Conservation (phyloP, 2,888 invertebrate genomes). For the Cryptocephalus primarius region DNA sequence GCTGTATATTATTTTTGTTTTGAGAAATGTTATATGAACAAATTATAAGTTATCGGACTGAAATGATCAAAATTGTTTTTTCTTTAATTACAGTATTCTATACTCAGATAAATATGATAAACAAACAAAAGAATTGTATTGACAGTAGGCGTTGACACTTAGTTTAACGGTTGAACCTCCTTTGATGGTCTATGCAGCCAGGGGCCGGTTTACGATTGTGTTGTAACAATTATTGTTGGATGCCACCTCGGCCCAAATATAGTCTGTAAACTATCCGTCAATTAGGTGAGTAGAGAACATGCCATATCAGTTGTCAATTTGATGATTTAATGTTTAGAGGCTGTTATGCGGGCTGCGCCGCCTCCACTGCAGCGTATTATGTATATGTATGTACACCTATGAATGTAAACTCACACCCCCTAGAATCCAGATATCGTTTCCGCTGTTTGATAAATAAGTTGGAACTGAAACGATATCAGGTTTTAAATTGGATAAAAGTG, state of each 20-base stretch:
- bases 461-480: too few species aligned
- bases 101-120: too few species aligned
- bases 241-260: slow-evolving; percentile 28
- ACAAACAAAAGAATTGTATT: too few species aligned
- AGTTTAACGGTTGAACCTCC: too few species aligned
- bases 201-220: slow-evolving; percentile 29
- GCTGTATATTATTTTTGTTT: too few species aligned
- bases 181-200: slow-evolving; percentile 15
- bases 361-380: neutral
- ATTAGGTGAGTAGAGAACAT: slow-evolving; percentile 34
- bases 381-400: neutral
- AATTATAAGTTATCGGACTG: too few species aligned
- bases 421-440: neutral
- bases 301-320: slow-evolving; percentile 38
- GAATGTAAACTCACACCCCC: neutral
- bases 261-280: slow-evolving; percentile 32
- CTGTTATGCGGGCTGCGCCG: slow-evolving; percentile 32
- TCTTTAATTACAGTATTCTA: too few species aligned
- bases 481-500: too few species aligned
- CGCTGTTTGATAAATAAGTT: too few species aligned
- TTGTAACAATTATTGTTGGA: slow-evolving; percentile 33
- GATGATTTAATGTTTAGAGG: slow-evolving; percentile 33
- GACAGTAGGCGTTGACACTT: too few species aligned
- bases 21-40: too few species aligned
- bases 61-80: too few species aligned